phyloP scores from a whole-genome alignment of 2,888 invertebrate genomes.

The Caenorhabditis imperialis region DNA sequence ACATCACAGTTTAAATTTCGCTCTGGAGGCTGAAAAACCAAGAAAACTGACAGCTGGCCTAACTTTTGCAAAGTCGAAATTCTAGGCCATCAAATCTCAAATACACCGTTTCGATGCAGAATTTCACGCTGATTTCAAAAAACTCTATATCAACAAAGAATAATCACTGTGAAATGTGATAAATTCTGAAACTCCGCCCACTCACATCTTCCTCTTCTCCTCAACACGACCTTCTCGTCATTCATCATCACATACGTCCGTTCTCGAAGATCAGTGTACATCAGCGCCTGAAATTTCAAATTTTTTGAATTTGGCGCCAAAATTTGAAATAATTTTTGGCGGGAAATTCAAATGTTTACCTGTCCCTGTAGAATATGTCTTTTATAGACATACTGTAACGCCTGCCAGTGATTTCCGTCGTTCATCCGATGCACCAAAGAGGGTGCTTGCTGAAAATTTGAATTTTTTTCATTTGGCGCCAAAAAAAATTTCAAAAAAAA shows the following conservation, averaged over 20 bases:
- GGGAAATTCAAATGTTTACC: conserved; percentile 24
- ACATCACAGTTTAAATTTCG: too few species aligned
- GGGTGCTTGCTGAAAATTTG: conserved; percentile 59
- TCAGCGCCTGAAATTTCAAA: conserved; percentile 76
- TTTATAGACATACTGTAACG: conserved; percentile 82
- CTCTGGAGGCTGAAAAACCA: too few species aligned
- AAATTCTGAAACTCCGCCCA: not conserved
- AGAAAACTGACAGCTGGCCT: too few species aligned
- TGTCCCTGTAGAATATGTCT: conserved; percentile 87
- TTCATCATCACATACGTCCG: conserved; percentile 78
- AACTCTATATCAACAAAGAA: not conserved
- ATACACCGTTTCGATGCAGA: too few species aligned
- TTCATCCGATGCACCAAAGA: conserved; percentile 70
- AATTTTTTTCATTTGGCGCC: not conserved
- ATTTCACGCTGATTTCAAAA: too few species aligned
- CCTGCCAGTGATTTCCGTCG: conserved; percentile 77
- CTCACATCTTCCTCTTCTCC: conserved; percentile 77
- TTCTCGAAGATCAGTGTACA: conserved; percentile 76
- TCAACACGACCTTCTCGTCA: conserved; percentile 77
- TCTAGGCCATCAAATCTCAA: too few species aligned
- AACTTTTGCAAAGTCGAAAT: too few species aligned
- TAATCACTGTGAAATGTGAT: not conserved
- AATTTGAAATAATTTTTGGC: not conserved
- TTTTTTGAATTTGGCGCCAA: too few species aligned
- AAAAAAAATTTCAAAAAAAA: not conserved